Percentiles rank a stretch among this genome's conserved stretches.
Conservation (phyloP, 1,140 invertebrate species). For the Dendroctonus valens region DNA sequence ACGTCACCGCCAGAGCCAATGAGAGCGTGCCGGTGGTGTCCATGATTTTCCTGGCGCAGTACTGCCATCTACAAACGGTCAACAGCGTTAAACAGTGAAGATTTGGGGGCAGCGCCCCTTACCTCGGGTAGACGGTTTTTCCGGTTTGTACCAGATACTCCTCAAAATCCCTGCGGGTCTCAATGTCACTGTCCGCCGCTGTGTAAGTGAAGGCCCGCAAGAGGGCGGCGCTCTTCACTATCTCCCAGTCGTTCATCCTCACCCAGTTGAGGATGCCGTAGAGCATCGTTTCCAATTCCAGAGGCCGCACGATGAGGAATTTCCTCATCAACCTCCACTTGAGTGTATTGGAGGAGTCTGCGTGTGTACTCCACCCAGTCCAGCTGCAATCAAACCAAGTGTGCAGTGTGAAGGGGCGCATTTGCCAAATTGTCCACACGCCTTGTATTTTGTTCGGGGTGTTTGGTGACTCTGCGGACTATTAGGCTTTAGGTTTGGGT, state of each 20-base stretch:
- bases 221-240: conserved; percentile 44
- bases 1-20: conserved; percentile 42
- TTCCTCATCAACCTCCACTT: conserved; percentile 36
- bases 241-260: conserved; percentile 31
- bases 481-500: too few relatives aligned
- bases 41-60: conserved; percentile 45
- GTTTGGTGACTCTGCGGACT: too few relatives aligned
- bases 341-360: conserved; percentile 32
- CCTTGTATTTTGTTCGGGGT: too few relatives aligned
- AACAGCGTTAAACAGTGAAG: background rate
- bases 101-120: background rate
- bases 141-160: conserved; percentile 32
- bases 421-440: too few relatives aligned
- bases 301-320: conserved; percentile 28
- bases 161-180: conserved; percentile 37
- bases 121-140: conserved; percentile 32
- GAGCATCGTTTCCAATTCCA: conserved; percentile 15
- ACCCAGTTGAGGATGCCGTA: conserved; percentile 43
- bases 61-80: conserved; percentile 38
- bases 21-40: conserved; percentile 36
- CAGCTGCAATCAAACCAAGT: conserved; percentile 27
- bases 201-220: conserved; percentile 39
- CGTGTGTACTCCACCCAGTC: conserved; percentile 45
- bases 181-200: conserved; percentile 41
- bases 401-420: too few relatives aligned